Base-by-base conservation (phyloP, 2,888 invertebrate genomes). In the Phaedon cochleariae region DNA sequence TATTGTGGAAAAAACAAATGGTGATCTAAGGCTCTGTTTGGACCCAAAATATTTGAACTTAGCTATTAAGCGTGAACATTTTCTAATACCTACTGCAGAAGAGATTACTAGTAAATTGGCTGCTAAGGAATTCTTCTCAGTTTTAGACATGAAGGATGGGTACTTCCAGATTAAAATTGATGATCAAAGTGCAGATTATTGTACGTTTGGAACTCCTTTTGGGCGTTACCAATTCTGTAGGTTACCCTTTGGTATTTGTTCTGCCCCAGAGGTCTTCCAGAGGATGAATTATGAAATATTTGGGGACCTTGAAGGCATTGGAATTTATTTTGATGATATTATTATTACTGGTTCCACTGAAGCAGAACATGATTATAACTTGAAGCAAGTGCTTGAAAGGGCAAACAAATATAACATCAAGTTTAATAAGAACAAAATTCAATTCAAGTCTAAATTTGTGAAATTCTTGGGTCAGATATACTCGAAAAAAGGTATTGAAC, bases 61-160 rank as follows among this genome's bases (percentile, higher is more conserved):
- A n/a, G 46, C 48, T 18, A 64, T 61, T 48, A 15, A 63, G 20
- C n/a, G 63, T n/a, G 63, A 68, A 34, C 46, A 67, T 17, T 66
- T 63, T 60, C 26, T 55, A 10, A 67, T 57, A n/a, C 70, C 59
- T 34, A 62, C 65, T n/a, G 9, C 20, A 46, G 68, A 60, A 10
- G 60, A 62, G 29, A 59, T 68, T 21, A 15, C 68, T 18, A 58
- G 15, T 15, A 41, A 65, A 49, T 62, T 65, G 17, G 12, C 12
- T 46, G 58, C 59, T 46, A 64, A 68, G 64, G 12, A 59, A 22
- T 67, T 18, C 26, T 71, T 71, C 9, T 61, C 69, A 3, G 67
- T 71, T 10, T 52, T 71, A 0, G 64, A 67, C 34, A 71, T 71
- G 65, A 71, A 71, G 46, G 69, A 68, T 61, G 62, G 67, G 2